Percentiles rank a stretch among this genome's conserved stretches.
Evolutionary conservation across 2,797 vertebrate genomes (phyloP).

Genomic region (Myotis vivesi): DNA sequence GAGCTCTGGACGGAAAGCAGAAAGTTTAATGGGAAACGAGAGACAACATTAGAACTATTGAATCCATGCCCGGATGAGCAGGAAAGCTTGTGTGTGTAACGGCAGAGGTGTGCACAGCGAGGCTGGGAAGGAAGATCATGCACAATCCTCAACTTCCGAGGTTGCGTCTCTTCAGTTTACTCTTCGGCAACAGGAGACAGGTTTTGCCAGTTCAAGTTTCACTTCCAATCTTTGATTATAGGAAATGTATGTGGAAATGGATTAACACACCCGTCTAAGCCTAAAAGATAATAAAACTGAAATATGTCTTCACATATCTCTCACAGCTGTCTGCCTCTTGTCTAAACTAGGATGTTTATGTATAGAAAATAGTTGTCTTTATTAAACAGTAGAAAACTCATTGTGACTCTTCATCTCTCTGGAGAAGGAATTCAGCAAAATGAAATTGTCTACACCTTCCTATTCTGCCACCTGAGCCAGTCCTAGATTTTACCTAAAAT

Average conservation of each 20-base stretch:
- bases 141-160: slow-evolving; percentile 54
- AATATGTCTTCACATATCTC: slow-evolving; percentile 83
- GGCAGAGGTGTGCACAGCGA: background rate
- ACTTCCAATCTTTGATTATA: slow-evolving; percentile 77
- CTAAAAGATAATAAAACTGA: slow-evolving; percentile 87
- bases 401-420: background rate
- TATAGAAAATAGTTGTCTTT: slow-evolving; percentile 9
- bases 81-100: background rate
- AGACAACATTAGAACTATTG: background rate
- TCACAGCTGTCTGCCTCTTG: slow-evolving; percentile 76
- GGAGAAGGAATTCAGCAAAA: background rate
- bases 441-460: background rate
- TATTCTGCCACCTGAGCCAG: background rate
- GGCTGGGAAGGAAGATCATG: slow-evolving; percentile 45
- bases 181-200: slow-evolving; percentile 61
- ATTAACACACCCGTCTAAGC: slow-evolving; percentile 86
- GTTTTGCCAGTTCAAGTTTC: slow-evolving; percentile 76
- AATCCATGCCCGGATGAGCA: slow-evolving; percentile 36
- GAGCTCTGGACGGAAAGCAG: slow-evolving; percentile 63
- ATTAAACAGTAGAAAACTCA: slow-evolving; percentile 32
- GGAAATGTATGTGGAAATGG: slow-evolving; percentile 81
- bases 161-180: slow-evolving; percentile 77
- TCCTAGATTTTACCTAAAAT: background rate
- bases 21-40: slow-evolving; percentile 55
- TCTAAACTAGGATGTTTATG: slow-evolving; percentile 1